Base-by-base conservation (phyloP, 2,888 invertebrate genomes). In the Drosophila histrio region DNA sequence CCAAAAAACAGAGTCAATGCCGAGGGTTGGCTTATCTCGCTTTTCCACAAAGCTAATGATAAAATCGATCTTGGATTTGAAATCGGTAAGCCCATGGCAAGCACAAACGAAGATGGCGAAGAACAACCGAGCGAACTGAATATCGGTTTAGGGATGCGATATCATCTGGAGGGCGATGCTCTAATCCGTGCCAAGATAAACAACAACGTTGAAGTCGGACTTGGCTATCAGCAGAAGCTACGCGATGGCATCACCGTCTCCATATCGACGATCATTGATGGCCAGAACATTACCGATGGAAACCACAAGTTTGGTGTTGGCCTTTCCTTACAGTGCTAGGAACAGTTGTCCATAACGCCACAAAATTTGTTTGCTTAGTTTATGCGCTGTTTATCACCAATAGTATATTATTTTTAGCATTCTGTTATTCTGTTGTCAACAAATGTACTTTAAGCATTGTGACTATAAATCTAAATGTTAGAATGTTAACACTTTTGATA, bases 231-330 rank as follows among this genome's bases (percentile, higher is more conserved):
- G 91, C 98, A 98, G 92, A 96, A 95, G 92, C 92, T 98, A 74
- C 95, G 96, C 86, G 96, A 96, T 79, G 98, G 98, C 96, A 95
- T 98, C 73, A 95, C 96, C 81, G 92, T 98, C 83, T 97, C 97
- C 50, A 93, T 98, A 89, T 98, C 98, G 96, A 53, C 77, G 0
- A 13, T 85, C 0, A 22, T 85, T 2, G 77, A 82, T 4, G 46
- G 68, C 22, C 97, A 97, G 93, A 97, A 97, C 93, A 96, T 98
- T 93, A 96, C 96, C 92, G 96, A 96, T 75, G 98, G 98, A 77
- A 98, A 98, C 66, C 98, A 98, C 94, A 98, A 98, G 93, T 94
- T 99, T 84, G 99, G 99, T 90, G 93, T 98, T 77, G 97, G 97
- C 87, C 94, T 99, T 76, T 97, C 99, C 88, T 93, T 98, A 88